Evolutionary conservation across 2,113 vertebrate species (phyloP), one percentile per base, ranked within the genome.

Genomic region (Clinocottus analis): DNA sequence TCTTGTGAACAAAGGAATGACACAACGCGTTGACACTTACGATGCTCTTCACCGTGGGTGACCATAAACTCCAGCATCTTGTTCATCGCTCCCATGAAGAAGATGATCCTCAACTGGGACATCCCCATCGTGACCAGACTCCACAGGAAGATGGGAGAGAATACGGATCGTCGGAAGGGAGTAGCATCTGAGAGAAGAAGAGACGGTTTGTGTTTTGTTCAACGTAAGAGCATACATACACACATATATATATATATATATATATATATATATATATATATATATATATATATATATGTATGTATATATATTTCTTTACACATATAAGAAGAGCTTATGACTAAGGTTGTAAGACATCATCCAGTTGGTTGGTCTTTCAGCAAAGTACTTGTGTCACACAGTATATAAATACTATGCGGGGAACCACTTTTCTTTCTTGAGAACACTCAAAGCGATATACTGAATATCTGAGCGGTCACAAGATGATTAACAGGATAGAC

Each of bases 21-120:
- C 53, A 27, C 53, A 25, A 14, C 14, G 53, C 53, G 25, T 56
- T 56, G 53, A 56, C 53, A 88, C 94, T 95, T 62, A 95, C 94
- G 72, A 35, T 93, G 51, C 3, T 39, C 45, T 12, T 85, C 2
- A 4, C 93, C 94, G 2, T 82, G 81, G 0, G 79, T 93, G n/a
- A 97, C 91, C n/a, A 96, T 19, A 78, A 94, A 96, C 93, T 96
- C 96, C 79, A 98, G 87, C 96, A 98, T 96, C 91, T 96, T 97
- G 93, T 97, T 98, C 97, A 98, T 97, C 43, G 96, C 94, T 0
- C 96, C 97, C 97, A 97, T 97, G 89, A 94, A 98, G 91, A 97
- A 97, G 82, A 98, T 97, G 83, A 98, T 83, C 6, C 97, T 95
- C 45, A 97, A 80, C 88, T 98, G 97, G 33, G 97, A 95, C 94